Percentiles rank a stretch among this genome's conserved stretches.
Conservation (phyloP, 2,797 vertebrate genomes). For the Poecilia wingei region DNA sequence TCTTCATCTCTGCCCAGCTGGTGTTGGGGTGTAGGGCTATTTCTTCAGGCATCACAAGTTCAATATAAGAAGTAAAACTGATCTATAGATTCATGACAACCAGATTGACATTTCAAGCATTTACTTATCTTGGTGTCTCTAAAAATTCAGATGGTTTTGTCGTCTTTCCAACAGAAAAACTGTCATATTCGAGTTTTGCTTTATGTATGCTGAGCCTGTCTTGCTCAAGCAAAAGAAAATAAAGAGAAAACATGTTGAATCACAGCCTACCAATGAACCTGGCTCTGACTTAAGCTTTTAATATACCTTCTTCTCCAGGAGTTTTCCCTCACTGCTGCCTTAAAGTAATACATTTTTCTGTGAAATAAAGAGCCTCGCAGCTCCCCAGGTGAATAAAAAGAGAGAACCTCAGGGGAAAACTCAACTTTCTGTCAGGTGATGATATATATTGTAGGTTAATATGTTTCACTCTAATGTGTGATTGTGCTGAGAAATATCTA, state of each 20-base stretch:
- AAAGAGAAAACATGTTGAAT: constrained; percentile 18
- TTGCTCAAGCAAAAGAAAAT: constrained; percentile 6
- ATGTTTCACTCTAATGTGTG: constrained; percentile 27
- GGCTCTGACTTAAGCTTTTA: constrained; percentile 31
- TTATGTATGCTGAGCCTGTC: not conserved
- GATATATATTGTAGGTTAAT: constrained; percentile 51
- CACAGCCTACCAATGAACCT: constrained; percentile 39
- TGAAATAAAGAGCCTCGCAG: constrained; percentile 44
- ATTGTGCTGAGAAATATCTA: constrained; percentile 2
- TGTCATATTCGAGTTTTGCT: not conserved
- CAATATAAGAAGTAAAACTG: not conserved
- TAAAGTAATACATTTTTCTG: constrained; percentile 29
- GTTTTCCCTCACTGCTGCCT: constrained; percentile 27
- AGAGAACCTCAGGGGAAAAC: constrained; percentile 45
- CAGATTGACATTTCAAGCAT: not conserved
- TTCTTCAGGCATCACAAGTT: not conserved
- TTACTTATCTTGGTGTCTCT: not conserved
- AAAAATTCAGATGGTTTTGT: not conserved
- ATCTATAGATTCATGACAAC: not conserved
- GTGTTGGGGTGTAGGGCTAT: constrained; percentile 8
- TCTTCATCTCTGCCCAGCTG: constrained; percentile 34
- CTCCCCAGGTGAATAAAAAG: constrained; percentile 12
- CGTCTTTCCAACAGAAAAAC: constrained; percentile 8
- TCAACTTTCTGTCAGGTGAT: constrained; percentile 47
- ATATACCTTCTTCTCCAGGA: constrained; percentile 15